Percentiles rank a stretch among this genome's conserved stretches.
These are phyloP conservation scores for Eulacestoma nigropectus DNA, from an alignment of 2,113 vertebrate species.

Conservation along the genomic window DNA sequence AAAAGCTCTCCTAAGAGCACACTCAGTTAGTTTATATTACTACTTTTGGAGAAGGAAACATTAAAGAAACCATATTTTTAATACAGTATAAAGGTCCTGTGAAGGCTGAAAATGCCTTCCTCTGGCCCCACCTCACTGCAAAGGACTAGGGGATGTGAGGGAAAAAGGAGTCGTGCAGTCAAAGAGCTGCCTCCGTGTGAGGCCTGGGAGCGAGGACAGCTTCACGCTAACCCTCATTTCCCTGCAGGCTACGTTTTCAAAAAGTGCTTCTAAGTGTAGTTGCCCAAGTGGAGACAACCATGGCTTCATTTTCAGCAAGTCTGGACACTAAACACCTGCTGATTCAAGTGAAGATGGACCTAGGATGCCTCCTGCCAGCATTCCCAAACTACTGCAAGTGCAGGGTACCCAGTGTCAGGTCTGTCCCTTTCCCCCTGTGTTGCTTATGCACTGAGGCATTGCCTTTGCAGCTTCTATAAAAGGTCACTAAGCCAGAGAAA, in stretches of 20 bases:
- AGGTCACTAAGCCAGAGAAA: neutral
- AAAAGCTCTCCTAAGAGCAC: conserved; percentile 52
- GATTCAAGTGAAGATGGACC: neutral
- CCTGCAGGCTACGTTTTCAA: neutral
- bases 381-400: neutral
- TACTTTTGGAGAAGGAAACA: conserved; percentile 62
- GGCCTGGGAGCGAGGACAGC: conserved; percentile 7
- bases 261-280: conserved; percentile 6
- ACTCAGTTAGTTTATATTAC: conserved; percentile 65
- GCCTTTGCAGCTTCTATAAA: neutral
- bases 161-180: neutral
- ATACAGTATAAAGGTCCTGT: conserved; percentile 53
- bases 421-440: neutral
- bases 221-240: neutral
- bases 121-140: neutral
- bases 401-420: neutral
- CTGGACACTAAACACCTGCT: conserved; percentile 18
- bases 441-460: neutral
- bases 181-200: conserved; percentile 33
- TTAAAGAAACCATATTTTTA: conserved; percentile 59
- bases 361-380: neutral
- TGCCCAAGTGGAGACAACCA: neutral
- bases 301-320: conserved; percentile 21
- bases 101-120: conserved; percentile 30
- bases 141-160: neutral